phyloP scores from a whole-genome alignment of 2,888 invertebrate genomes.

The Drosophila melanosoma region DNA sequence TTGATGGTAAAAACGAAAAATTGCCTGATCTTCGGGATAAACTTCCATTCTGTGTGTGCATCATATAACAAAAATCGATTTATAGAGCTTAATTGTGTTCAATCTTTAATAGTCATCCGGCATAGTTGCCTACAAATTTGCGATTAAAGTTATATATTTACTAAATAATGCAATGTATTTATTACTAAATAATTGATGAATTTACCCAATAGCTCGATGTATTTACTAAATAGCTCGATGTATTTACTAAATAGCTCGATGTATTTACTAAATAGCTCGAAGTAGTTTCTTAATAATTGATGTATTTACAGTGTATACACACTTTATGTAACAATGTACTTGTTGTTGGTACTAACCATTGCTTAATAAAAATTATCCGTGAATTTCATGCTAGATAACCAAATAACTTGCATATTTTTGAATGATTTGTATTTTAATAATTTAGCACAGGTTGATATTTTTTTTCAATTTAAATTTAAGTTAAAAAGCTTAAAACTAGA shows the following conservation, averaged over 20 bases:
- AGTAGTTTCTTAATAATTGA: constrained; percentile 22
- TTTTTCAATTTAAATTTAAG: not conserved
- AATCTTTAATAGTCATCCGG: constrained; percentile 54
- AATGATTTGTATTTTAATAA: not conserved
- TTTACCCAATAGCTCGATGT: too few relatives aligned
- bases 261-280: too few relatives aligned
- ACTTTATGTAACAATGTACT: constrained; percentile 31
- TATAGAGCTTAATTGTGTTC: constrained; percentile 77
- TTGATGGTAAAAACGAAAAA: constrained; percentile 2
- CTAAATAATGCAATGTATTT: constrained; percentile 14
- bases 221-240: too few relatives aligned
- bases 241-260: too few relatives aligned
- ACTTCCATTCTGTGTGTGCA: constrained; percentile 29
- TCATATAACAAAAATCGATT: constrained; percentile 29
- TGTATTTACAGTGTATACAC: constrained; percentile 24
- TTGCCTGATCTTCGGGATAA: constrained; percentile 7
- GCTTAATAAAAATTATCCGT: constrained; percentile 53
- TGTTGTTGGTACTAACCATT: constrained; percentile 40
- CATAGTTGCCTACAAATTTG: constrained; percentile 24
- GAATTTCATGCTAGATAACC: constrained; percentile 11
- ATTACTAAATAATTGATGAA: too few relatives aligned
- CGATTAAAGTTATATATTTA: constrained; percentile 38
- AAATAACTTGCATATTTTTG: not conserved
- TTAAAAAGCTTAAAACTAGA: not conserved
- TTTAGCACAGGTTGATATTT: not conserved